Base-by-base conservation (phyloP, 2,113 vertebrate genomes). In the Caranx ignobilis region DNA sequence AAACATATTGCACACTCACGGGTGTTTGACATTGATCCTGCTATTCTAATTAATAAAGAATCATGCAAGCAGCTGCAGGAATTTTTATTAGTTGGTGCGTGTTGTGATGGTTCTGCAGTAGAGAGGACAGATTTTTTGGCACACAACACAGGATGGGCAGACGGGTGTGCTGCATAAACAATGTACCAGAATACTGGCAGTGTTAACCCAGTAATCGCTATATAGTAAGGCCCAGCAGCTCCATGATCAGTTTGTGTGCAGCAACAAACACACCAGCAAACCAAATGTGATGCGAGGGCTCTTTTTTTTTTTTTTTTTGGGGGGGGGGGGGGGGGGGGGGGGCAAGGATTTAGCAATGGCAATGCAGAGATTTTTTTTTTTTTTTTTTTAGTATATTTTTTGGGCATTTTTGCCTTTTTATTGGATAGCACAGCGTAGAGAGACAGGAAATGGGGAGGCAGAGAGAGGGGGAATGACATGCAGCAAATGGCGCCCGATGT, bases 41-140 rank as follows among this genome's bases (percentile, higher is more conserved):
- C 34, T 37, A 34, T 60, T 67, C 13, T 75, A 66, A 87, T 83
- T 68, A 84, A 86, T 77, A 71, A 74, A 80, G 52, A 74, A 34
- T 64, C 62, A 73, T 16, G 15, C 69, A 68, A 47, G 31, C 61
- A 71, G 74, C 85, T 59, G 81, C 71, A 63, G 77, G 81, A 41
- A 19, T 31, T 77, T 47, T 71, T 71, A 82, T 71, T 68, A 60
- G 71, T 56, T 68, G 55, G 32, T 32, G 67, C 75, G 61, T 54
- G 73, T 16, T 79, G 16, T 75, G 71, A 89, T 82, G 66, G 52
- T 56, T 26, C 62, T 57, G 59, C 61, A 43, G 68, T 50, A 62
- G 45, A 84, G 69, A 15, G 62, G 68, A 70, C 21, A 82, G 10
- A 13, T 69, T 57, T 75, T 80, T 62, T 82, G 79, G 74, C 82